Percentiles rank a stretch among this genome's conserved stretches.
These are phyloP conservation scores for Heterodera schachtii DNA, from an alignment of 1,140 invertebrate species.

Conservation along the genomic window DNA sequence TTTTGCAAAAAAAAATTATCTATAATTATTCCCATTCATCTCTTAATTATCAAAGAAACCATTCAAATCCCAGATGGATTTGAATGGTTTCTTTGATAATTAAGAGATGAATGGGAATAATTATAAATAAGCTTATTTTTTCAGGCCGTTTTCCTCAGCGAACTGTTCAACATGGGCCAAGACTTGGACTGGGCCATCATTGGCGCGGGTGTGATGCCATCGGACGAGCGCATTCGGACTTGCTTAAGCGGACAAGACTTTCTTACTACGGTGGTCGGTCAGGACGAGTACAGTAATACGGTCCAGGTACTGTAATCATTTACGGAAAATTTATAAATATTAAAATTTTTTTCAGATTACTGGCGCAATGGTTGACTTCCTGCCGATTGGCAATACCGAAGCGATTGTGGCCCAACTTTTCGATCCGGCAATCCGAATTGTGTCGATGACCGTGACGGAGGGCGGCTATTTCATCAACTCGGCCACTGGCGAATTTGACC, in stretches of 20 bases:
- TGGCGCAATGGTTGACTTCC: not conserved
- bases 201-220: not conserved
- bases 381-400: not conserved
- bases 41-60: too few relatives aligned
- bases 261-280: not conserved
- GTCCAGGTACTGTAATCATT: not conserved
- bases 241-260: not conserved
- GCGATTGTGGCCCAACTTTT: not conserved
- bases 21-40: too few relatives aligned
- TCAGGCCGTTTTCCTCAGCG: slow-evolving; percentile 1
- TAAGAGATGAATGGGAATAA: too few relatives aligned
- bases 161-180: not conserved
- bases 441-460: not conserved
- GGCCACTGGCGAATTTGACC: not conserved
- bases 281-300: not conserved
- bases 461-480: slow-evolving; percentile 3
- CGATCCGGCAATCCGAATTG: not conserved
- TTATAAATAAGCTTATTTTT: too few relatives aligned
- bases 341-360: not conserved
- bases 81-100: too few relatives aligned
- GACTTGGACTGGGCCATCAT: slow-evolving; percentile 12
- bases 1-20: too few relatives aligned
- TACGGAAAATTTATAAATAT: too few relatives aligned
- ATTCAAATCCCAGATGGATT: too few relatives aligned
- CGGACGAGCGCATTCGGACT: not conserved